Base-by-base conservation (phyloP, 1,140 invertebrate species). In the Sminthurinus signatus region DNA sequence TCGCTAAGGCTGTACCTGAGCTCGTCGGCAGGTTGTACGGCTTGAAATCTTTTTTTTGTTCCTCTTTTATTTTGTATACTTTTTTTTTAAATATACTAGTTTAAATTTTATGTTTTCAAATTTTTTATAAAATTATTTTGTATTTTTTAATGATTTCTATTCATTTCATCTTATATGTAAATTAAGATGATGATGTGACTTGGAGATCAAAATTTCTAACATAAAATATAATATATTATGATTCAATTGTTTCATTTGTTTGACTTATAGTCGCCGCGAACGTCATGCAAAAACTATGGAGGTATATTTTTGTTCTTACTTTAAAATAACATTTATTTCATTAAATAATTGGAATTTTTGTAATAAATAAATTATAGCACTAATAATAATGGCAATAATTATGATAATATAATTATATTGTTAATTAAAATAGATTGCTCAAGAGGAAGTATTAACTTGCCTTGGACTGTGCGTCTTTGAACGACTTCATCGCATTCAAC, bases 381-480 rank as follows among this genome's bases (percentile, higher is more conserved):
- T n/a, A n/a, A n/a, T n/a, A n/a, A n/a, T n/a, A n/a, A n/a, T n/a
- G n/a, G n/a, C n/a, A n/a, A n/a, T n/a, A n/a, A n/a, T n/a, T n/a
- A n/a, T n/a, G n/a, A n/a, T n/a, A n/a, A n/a, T n/a, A n/a, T n/a
- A n/a, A n/a, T n/a, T n/a, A n/a, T n/a, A n/a, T n/a, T n/a, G n/a
- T n/a, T n/a, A n/a, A n/a, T n/a, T n/a, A n/a, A n/a, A n/a, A n/a
- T n/a, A n/a, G 80, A 92, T 94, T 73, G 93, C 92, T 72, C 93
- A 96, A 79, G 91, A 95, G 78, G 92, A 96, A 80, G 91, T 95
- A 46, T 80, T 96, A 58, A 94, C 90, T 0, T 95, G 92, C 76
- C 81, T 95, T 50, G 92, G 92, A 15, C 88, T 95, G 76, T 92
- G 91, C 76, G 84, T 95, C 57, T 91, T 92, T 73, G 91, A 94